phyloP scores from a whole-genome alignment of 2,113 vertebrate genomes.

The Ochotona princeps region DNA sequence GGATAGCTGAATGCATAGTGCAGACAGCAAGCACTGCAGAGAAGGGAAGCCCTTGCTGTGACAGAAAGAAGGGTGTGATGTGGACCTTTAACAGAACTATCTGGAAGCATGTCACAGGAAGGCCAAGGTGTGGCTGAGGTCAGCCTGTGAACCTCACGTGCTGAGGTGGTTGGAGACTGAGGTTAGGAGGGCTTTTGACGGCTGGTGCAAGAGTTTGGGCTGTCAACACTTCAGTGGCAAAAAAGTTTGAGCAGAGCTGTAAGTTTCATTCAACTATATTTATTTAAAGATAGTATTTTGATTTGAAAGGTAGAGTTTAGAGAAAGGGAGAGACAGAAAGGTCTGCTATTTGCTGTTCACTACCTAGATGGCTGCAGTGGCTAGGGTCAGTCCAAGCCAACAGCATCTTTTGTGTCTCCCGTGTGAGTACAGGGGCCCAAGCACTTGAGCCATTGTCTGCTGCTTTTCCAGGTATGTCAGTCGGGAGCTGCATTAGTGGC shows the following conservation, averaged over 20 bases:
- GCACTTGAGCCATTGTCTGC: too few species aligned
- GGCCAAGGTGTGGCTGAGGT: background rate
- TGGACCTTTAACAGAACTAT: background rate
- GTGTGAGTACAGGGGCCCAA: too few species aligned
- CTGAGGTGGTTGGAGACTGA: background rate
- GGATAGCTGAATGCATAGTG: background rate
- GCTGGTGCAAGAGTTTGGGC: background rate
- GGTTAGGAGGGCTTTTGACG: background rate
- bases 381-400: too few species aligned
- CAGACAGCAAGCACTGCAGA: background rate
- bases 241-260: slow-evolving; percentile 20
- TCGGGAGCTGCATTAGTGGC: too few species aligned
- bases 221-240: background rate
- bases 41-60: background rate
- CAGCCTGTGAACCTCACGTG: background rate
- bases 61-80: background rate
- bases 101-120: background rate
- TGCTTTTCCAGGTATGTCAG: too few species aligned
- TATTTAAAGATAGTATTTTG: too few species aligned
- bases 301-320: too few species aligned
- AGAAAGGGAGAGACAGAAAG: too few species aligned
- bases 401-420: too few species aligned
- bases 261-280: background rate
- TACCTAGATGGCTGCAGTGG: too few species aligned
- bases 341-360: too few species aligned